Conservation (phyloP, 2,888 invertebrate species). For the Osmoderma eremita region DNA sequence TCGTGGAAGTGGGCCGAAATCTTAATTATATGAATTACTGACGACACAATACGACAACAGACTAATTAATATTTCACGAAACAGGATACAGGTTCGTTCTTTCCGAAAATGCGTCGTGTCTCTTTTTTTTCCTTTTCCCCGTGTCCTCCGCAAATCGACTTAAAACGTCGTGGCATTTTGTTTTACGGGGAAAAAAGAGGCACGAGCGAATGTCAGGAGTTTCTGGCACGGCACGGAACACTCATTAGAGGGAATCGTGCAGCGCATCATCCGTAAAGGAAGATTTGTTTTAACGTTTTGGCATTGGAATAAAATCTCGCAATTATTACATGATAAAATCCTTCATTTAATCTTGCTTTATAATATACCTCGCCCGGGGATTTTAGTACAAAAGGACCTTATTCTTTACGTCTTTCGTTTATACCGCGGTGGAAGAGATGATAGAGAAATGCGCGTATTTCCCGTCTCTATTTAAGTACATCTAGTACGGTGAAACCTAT, state of each 20-base stretch:
- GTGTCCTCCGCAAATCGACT: background rate
- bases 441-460: too few relatives aligned
- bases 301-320: too few relatives aligned
- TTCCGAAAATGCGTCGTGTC: background rate
- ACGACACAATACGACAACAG: slow-evolving; percentile 2
- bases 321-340: too few relatives aligned
- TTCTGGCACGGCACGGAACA: background rate
- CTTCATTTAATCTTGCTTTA: too few relatives aligned
- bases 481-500: too few relatives aligned
- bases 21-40: slow-evolving; percentile 21
- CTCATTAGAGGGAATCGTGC: background rate
- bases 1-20: background rate
- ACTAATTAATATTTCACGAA: slow-evolving; percentile 14
- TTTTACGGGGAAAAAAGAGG: background rate
- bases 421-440: too few relatives aligned
- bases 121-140: background rate
- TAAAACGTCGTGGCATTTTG: slow-evolving; percentile 17
- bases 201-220: background rate
- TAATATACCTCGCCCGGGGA: too few relatives aligned
- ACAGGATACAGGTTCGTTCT: slow-evolving; percentile 16
- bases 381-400: too few relatives aligned
- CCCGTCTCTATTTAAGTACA: too few relatives aligned
- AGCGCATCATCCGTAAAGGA: too few relatives aligned
- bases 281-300: too few relatives aligned
- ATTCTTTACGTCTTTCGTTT: too few relatives aligned